Base-by-base conservation (phyloP, 2,888 invertebrate genomes). In the Nomada ferruginata region DNA sequence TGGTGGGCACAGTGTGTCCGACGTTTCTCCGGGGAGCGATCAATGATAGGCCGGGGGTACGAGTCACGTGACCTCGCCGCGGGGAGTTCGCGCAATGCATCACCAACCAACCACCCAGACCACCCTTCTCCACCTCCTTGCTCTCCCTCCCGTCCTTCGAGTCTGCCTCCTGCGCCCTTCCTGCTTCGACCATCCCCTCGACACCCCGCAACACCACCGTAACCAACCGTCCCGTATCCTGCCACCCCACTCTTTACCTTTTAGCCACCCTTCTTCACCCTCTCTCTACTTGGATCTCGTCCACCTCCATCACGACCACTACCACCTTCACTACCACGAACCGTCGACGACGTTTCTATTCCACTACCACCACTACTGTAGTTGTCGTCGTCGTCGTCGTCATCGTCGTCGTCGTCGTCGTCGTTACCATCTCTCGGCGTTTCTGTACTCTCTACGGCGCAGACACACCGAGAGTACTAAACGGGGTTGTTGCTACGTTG, bases 61-160 rank as follows among this genome's bases (percentile, higher is more conserved):
- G 91, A 90, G 91, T 92, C 93, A 93, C 93, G 92, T 93, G 93
- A 93, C 92, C 92, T 86, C 89, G 89, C 92, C 91, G 90, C 92
- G 91, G 91, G 92, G 92, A 92, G 92, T 92, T 91, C 92, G 92
- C 93, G 92, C 92, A 92, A 93, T 93, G 93, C 93, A 93, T 93
- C 93, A 92, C 91, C 92, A 91, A 91, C 92, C 91, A 92, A 91
- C 87, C 90, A 88, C 89, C 90, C 89, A 87, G 85, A 73, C 89
- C 88, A 86, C 79, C 89, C 84, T 87, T 82, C 83, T 81, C 68
- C 53, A 55, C 59, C 81, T 60, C 53, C 64, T 50, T 57, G 36
- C 36, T 64, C 20, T 63, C 74, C 78, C 63, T 42, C 65, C 69
- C 72, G 53, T 44, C 69, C 64, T 66, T 60, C 70, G 70, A 57